Base-by-base conservation (phyloP, 2,888 invertebrate genomes). In the Sphaeridia pumilis region DNA sequence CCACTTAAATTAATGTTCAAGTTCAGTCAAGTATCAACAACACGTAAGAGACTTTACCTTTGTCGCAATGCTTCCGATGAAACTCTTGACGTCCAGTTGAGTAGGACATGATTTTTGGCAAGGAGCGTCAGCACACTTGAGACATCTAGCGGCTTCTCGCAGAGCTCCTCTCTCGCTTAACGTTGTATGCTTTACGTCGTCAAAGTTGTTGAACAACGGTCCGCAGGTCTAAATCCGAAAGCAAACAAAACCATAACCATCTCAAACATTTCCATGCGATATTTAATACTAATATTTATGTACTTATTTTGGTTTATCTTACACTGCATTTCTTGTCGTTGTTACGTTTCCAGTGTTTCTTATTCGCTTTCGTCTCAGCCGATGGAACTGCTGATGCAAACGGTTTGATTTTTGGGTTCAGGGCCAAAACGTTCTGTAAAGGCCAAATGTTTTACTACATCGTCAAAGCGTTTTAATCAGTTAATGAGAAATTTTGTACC, bases 71-170 rank as follows among this genome's bases (percentile, higher is more conserved):
- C 90, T 90, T 1, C 87, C 87, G 52, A 98, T 98, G 70, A 98
- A 98, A 54, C 85, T 81, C 72, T 98, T 98, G 58, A 98, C 81
- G 67, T 98, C 97, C 55, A 98, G 75, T 71, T 97, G 94, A 0
- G 97, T 98, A 0, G 98, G 98, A 63, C 98, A 98, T 1, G 93
- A 90, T 71, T 97, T 97, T 73, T 97, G 97, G 67, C 97, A 97
- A 0, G 95, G 95, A 0, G 95, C 94, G 72, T 97, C 95, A 0
- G 86, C 89, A 69, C 92, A 92, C 70, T 92, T 92, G 21, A 92
- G 74, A 66, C 92, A 92, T 46, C 92, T 75, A 0, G 84, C 81
- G 0, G 94, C 88, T 71, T 95, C 95, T 59, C 76, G 80, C 31
- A 98, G 72, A 0, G 97, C 97, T 0, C 86, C 95, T 17, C 97